Percentiles rank a stretch among this genome's conserved stretches.
Conservation (phyloP, 1,140 invertebrate genomes). For the Liolophura sinensis region DNA sequence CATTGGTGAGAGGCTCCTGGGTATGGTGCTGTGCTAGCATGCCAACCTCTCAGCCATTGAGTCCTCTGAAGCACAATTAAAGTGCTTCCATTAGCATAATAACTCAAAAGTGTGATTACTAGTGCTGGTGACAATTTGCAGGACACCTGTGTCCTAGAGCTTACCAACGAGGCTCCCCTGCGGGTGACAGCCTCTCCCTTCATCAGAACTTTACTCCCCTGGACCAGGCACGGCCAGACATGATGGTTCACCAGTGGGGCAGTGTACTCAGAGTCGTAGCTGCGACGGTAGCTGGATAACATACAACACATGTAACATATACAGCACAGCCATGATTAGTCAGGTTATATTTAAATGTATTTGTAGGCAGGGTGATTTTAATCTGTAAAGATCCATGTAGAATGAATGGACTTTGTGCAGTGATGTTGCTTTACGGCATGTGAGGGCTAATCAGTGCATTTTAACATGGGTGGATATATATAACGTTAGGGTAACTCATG, state of each 20-base stretch:
- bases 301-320: neutral
- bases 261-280: slow-evolving; percentile 58
- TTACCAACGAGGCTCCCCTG: slow-evolving; percentile 50
- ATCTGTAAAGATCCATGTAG: no score
- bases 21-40: no score
- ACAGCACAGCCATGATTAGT: neutral
- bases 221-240: slow-evolving; percentile 56
- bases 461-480: no score
- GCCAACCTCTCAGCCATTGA: no score
- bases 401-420: no score
- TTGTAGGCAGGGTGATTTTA: no score
- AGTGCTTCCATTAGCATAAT: neutral
- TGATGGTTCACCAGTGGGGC: slow-evolving; percentile 58
- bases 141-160: neutral
- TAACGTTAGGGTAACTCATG: no score
- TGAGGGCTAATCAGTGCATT: no score
- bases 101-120: neutral
- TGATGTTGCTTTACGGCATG: no score
- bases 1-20: neutral
- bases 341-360: no score
- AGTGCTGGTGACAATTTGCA: neutral
- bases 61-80: no score
- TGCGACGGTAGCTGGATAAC: slow-evolving; percentile 54
- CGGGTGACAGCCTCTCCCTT: slow-evolving; percentile 56
- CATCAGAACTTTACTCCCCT: slow-evolving; percentile 44